Evolutionary conservation across 2,888 invertebrate species (phyloP).

Genomic region (Leptopilina syphax): DNA sequence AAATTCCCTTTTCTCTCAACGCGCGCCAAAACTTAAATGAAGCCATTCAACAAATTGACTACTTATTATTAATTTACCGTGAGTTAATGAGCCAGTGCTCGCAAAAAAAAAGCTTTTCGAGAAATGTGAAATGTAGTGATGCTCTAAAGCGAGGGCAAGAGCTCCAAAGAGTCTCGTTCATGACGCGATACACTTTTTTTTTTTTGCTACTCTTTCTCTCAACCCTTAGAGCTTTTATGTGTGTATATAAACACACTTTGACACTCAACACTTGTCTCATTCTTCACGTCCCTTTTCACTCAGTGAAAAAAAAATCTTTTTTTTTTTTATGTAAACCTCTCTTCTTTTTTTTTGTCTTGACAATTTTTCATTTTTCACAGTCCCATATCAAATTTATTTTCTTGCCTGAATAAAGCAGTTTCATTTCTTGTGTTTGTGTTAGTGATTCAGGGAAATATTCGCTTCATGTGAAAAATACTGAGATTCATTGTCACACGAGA

Average conservation of each 20-base stretch:
- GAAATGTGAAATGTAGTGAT: constrained; percentile 22
- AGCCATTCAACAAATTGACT: constrained; percentile 53
- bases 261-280: constrained; percentile 29
- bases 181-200: constrained; percentile 33
- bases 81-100: constrained; percentile 52
- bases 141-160: constrained; percentile 26
- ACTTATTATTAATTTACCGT: constrained; percentile 60
- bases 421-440: neutral
- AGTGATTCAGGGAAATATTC: constrained; percentile 6
- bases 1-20: no score
- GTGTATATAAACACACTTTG: constrained; percentile 32
- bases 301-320: constrained; percentile 3
- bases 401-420: neutral
- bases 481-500: constrained; percentile 1
- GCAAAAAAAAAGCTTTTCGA: neutral
- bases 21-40: constrained; percentile 51
- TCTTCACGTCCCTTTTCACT: neutral
- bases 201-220: neutral
- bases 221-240: constrained; percentile 6
- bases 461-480: constrained; percentile 7
- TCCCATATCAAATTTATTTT: neutral
- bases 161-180: constrained; percentile 27
- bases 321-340: constrained; percentile 11
- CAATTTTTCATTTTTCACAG: neutral
- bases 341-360: constrained; percentile 3